These are phyloP conservation scores for Atherinosoma microstoma DNA, from an alignment of 2,797 vertebrate genomes.

Conservation along the genomic window DNA sequence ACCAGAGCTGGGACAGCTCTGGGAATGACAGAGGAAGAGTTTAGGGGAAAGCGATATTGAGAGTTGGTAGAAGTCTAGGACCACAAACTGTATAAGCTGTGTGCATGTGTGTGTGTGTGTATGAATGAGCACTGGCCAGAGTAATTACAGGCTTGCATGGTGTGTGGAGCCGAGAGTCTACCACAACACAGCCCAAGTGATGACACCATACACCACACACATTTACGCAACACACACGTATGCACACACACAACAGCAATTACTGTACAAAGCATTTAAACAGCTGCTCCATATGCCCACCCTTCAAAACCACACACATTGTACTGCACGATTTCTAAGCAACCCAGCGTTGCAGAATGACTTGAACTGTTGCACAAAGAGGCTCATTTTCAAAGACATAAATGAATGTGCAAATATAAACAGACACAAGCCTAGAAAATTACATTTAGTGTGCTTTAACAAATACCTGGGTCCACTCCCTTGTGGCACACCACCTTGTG, in stretches of 20 bases:
- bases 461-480: constrained; percentile 11
- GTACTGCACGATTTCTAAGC: constrained; percentile 64
- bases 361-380: constrained; percentile 48
- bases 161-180: constrained; percentile 84
- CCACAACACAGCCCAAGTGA: constrained; percentile 81
- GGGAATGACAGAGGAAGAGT: constrained; percentile 72
- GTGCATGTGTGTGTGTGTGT: constrained; percentile 53
- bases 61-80: constrained; percentile 33
- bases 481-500: background rate
- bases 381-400: constrained; percentile 16
- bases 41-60: constrained; percentile 40
- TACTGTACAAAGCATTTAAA: constrained; percentile 75
- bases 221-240: constrained; percentile 33
- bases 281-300: constrained; percentile 71
- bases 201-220: constrained; percentile 74
- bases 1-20: constrained; percentile 71
- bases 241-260: constrained; percentile 51
- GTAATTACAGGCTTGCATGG: constrained; percentile 82
- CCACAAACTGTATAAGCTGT: constrained; percentile 71
- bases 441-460: constrained; percentile 11
- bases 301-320: constrained; percentile 61
- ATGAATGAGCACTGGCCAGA: constrained; percentile 71
- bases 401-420: constrained; percentile 25
- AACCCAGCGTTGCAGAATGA: constrained; percentile 47
- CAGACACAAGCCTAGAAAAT: constrained; percentile 9